Base-by-base conservation (phyloP, 1,140 invertebrate species). In the Aricia agestis region DNA sequence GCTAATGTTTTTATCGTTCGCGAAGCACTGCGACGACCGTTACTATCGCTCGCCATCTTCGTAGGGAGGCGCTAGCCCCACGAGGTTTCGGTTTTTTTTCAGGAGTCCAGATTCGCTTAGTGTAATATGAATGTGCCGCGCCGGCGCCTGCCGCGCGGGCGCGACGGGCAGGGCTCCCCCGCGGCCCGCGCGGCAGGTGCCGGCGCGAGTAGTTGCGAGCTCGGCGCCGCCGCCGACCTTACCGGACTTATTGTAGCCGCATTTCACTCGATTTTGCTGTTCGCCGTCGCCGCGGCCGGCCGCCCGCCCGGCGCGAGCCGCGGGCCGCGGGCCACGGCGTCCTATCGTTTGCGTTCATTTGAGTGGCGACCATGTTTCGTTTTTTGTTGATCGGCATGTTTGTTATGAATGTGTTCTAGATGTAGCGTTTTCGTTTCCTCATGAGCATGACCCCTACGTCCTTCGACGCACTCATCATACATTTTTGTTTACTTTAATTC, bases 401-500 rank as follows among this genome's bases (percentile, higher is more conserved):
- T 25, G 59, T 63, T 63, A 19, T 66, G 75, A 74, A 74, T 74
- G 75, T 68, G 67, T 68, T 77, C 10, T 80, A 79, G 78, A 68
- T 61, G 59, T 63, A 19, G 59, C 58, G 65, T 72, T 76, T 81
- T 74, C 78, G 70, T 82, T 86, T 76, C 72, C 76, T 79, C 76
- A 74, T 75, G 67, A 75, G 89, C 86, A 89, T 89, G 89, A 6
- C 66, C 82, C 85, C 83, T 85, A 66, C 87, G 86, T 88, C 89
- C 88, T 89, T 89, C 86, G 79, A 84, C 82, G 87, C 86, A 89
- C 85, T 83, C 78, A 87, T 90, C 87, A 87, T 90, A 87, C 77
- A 82, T 75, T 75, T 78, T 84, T 71, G 69, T 79, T 79, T 77
- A 42, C 65, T 74, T 76, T 78, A 71, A 76, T 75, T 75, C 76